A percentile compares a stretch with the other conserved stretches of the same genome.
Evolutionary conservation across 2,113 vertebrate genomes (phyloP).

Genomic region (Eublepharis macularius): DNA sequence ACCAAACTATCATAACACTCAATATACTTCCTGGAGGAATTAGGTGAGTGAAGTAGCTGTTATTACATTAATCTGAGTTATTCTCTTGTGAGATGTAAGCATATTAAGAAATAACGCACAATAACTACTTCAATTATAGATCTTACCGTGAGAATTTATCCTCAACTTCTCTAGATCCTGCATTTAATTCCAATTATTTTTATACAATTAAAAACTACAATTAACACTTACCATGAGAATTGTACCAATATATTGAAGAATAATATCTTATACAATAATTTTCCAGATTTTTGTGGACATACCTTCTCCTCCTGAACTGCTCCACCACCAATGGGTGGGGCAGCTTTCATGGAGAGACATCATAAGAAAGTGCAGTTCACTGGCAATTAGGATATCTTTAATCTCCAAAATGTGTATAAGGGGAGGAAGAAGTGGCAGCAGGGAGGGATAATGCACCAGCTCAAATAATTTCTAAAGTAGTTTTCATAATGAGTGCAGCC

Average conservation of each 20-base stretch:
- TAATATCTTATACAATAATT: neutral
- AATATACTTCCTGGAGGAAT: constrained; percentile 4
- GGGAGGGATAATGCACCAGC: too few species aligned
- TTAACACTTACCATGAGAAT: constrained; percentile 51
- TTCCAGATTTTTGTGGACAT: neutral
- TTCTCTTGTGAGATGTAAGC: constrained; percentile 1
- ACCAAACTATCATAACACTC: neutral
- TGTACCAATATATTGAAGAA: constrained; percentile 17
- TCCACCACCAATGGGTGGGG: neutral
- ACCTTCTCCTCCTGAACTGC: neutral
- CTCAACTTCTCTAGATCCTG: neutral
- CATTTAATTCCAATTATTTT: constrained; percentile 4
- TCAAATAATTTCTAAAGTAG: too few species aligned
- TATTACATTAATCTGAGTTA: neutral
- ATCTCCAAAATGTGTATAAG: too few species aligned
- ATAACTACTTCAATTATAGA: constrained; percentile 20
- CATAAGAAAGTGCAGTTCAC: too few species aligned
- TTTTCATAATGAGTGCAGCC: too few species aligned
- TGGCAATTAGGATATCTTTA: neutral
- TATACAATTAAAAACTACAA: constrained; percentile 24
- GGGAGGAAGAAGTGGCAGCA: neutral
- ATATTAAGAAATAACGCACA: constrained; percentile 20
- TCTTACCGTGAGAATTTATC: neutral
- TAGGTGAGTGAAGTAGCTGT: neutral
- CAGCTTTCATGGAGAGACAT: too few species aligned